Percentiles rank a stretch among this genome's conserved stretches.
Evolutionary conservation across 1,140 invertebrate species (phyloP).

Genomic region (Sogatella furcifera): DNA sequence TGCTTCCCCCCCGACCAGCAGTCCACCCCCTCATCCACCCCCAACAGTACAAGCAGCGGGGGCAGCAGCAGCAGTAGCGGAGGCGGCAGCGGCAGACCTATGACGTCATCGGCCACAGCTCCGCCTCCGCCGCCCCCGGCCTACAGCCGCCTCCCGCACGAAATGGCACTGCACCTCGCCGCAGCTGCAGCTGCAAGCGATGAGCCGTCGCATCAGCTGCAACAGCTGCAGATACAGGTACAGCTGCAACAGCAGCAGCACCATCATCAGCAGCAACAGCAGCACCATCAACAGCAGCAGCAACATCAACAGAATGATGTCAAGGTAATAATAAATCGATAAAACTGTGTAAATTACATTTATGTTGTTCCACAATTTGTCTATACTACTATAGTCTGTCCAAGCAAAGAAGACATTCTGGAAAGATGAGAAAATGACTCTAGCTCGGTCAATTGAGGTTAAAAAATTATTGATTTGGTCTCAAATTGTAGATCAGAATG

Average conservation of each 20-base stretch:
- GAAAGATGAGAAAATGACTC: too few relatives aligned
- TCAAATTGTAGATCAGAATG: too few relatives aligned
- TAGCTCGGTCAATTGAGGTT: too few relatives aligned
- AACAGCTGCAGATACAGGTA: constrained; percentile 58
- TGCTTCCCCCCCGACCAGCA: constrained; percentile 25
- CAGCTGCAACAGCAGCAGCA: constrained; percentile 9
- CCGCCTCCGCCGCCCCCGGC: constrained; percentile 30
- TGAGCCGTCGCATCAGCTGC: constrained; percentile 40
- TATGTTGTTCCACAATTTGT: too few relatives aligned
- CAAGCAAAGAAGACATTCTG: too few relatives aligned
- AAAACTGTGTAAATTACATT: too few relatives aligned
- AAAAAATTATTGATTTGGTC: too few relatives aligned
- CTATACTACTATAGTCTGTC: too few relatives aligned
- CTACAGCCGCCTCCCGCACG: constrained; percentile 21
- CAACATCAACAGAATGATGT: constrained; percentile 3
- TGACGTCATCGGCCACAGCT: constrained; percentile 35
- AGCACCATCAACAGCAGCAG: constrained; percentile 2
- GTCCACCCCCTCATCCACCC: constrained; percentile 34
- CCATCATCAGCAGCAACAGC: constrained; percentile 11
- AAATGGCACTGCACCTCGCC: constrained; percentile 34
- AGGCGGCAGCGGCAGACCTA: constrained; percentile 28
- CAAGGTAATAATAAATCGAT: too few relatives aligned
- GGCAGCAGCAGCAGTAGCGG: constrained; percentile 38
- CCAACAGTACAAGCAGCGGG: constrained; percentile 38
- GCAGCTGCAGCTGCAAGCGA: neutral